phyloP scores from a whole-genome alignment of 1,140 invertebrate genomes.

The Musca domestica region DNA sequence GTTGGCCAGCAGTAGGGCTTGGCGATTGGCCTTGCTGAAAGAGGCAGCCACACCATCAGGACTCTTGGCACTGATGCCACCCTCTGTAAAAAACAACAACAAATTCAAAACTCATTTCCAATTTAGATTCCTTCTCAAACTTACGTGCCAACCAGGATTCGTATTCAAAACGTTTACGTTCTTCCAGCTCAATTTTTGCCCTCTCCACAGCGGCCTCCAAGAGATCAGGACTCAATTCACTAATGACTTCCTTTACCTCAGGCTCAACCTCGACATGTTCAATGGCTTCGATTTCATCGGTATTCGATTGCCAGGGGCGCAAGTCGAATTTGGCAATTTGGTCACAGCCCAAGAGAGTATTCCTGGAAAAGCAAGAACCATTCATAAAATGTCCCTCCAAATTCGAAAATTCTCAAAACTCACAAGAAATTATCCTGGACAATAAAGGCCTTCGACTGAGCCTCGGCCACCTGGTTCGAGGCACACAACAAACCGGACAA shows the following conservation, averaged over 20 bases:
- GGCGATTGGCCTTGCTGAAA: conserved; percentile 82
- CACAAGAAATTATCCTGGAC: conserved; percentile 83
- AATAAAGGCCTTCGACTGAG: conserved; percentile 84
- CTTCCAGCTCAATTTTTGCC: conserved; percentile 70
- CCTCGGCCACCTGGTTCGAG: conserved; percentile 57
- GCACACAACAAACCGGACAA: conserved; percentile 54
- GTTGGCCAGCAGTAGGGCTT: conserved; percentile 78
- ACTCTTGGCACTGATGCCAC: conserved; percentile 78
- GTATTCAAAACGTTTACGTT: conserved; percentile 72
- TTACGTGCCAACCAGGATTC: conserved; percentile 63
- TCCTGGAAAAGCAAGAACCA: conserved; percentile 55
- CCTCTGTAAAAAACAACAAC: conserved; percentile 56
- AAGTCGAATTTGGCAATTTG: conserved; percentile 67
- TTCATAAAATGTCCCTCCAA: not conserved
- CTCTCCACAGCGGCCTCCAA: conserved; percentile 67
- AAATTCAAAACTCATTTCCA: not conserved
- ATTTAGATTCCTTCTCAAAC: conserved; percentile 15
- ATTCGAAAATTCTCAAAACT: conserved; percentile 44
- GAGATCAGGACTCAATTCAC: conserved; percentile 55
- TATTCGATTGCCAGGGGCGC: conserved; percentile 32
- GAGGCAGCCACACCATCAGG: conserved; percentile 82
- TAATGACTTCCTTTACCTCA: conserved; percentile 44
- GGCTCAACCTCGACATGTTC: conserved; percentile 45
- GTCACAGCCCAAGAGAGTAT: conserved; percentile 74
- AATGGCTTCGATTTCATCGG: conserved; percentile 37